phyloP scores from a whole-genome alignment of 2,888 invertebrate genomes.

The Antheraea yamamai region DNA sequence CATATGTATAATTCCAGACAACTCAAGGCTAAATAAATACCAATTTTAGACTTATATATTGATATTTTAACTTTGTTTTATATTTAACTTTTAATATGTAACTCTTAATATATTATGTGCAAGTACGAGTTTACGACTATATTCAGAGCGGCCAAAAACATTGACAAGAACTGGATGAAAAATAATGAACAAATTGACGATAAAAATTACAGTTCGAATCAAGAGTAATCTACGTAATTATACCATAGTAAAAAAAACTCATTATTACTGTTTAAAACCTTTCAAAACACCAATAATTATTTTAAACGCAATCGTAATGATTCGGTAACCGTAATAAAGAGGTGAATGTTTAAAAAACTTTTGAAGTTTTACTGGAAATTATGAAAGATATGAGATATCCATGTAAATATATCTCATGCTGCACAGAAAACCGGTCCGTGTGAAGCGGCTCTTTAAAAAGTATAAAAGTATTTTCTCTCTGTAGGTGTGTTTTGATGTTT shows the following conservation, averaged over 20 bases:
- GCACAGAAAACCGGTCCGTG: background rate
- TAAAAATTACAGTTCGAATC: too few species aligned
- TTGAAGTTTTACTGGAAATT: background rate
- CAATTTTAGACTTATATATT: too few species aligned
- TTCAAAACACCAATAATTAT: background rate
- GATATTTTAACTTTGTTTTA: too few species aligned
- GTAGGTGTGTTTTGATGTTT: constrained; percentile 10
- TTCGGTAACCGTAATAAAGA: background rate
- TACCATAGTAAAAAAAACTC: background rate
- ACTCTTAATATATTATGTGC: too few species aligned
- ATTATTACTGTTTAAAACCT: background rate
- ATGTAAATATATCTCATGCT: background rate
- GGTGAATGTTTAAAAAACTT: background rate
- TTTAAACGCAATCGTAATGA: background rate
- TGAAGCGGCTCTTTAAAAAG: constrained; percentile 8
- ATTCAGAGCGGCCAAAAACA: too few species aligned
- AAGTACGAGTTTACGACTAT: too few species aligned
- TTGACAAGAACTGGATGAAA: too few species aligned
- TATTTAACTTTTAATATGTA: too few species aligned
- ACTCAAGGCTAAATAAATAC: too few species aligned
- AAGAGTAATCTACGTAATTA: background rate
- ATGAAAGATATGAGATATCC: background rate
- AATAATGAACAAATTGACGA: too few species aligned
- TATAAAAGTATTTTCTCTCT: constrained; percentile 5
- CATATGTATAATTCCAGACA: too few species aligned